These are phyloP conservation scores for Alosa alosa DNA, from an alignment of 2,113 vertebrate genomes.

Conservation along the genomic window DNA sequence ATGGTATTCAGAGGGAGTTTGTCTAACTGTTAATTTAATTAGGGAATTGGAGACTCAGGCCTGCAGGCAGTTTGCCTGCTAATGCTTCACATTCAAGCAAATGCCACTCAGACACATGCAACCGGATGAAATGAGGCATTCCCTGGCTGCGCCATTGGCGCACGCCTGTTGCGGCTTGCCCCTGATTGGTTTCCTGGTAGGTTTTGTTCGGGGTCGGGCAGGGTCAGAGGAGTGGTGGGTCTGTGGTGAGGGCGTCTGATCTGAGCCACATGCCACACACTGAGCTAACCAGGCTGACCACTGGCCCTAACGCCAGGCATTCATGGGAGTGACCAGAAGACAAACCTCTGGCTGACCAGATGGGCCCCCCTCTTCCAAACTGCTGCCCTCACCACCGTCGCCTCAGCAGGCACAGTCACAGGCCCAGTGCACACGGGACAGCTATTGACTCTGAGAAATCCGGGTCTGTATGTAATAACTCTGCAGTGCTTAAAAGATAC, in stretches of 20 bases:
- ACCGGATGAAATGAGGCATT: neutral
- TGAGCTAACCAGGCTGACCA: constrained; percentile 47
- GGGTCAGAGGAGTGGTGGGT: constrained; percentile 47
- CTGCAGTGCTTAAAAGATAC: neutral
- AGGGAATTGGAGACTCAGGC: neutral
- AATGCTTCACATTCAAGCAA: neutral
- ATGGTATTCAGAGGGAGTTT: neutral
- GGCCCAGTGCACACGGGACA: neutral
- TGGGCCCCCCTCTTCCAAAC: neutral
- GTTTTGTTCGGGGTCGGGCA: constrained; percentile 38
- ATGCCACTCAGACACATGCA: neutral
- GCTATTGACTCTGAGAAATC: neutral
- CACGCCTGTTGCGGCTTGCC: constrained; percentile 12
- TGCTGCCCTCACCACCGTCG: neutral
- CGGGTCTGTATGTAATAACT: neutral
- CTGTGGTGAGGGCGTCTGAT: constrained; percentile 41
- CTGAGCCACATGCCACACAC: constrained; percentile 44
- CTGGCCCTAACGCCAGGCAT: constrained; percentile 42
- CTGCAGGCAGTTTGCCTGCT: neutral
- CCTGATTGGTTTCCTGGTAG: neutral
- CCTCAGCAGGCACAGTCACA: neutral
- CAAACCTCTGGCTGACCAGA: constrained; percentile 9
- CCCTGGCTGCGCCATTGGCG: constrained; percentile 22
- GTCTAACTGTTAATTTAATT: neutral
- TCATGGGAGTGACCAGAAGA: neutral